phyloP scores from a whole-genome alignment of 2,888 invertebrate genomes.

The Meliscaeva auricollis region DNA sequence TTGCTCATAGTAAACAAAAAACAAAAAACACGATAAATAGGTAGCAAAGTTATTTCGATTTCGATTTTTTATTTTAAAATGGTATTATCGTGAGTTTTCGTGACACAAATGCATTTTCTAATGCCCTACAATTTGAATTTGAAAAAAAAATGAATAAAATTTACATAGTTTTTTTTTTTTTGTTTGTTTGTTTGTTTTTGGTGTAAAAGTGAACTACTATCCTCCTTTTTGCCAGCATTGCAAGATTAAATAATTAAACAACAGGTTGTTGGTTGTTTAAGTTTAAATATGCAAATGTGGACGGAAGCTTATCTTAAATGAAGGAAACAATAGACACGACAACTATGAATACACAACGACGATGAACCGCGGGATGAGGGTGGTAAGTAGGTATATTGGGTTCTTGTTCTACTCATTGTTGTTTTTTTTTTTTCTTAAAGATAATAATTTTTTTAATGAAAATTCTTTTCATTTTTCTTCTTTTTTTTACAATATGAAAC shows the following conservation, averaged over 20 bases:
- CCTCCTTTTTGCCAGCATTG: slow-evolving; percentile 16
- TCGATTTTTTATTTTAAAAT: slow-evolving; percentile 31
- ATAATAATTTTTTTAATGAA: slow-evolving; percentile 50
- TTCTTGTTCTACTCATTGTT: slow-evolving; percentile 5
- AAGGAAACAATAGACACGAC: slow-evolving; percentile 30
- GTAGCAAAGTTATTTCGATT: slow-evolving; percentile 16
- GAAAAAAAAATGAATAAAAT: slow-evolving; percentile 14
- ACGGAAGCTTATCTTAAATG: slow-evolving; percentile 44
- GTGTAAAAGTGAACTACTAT: slow-evolving; percentile 3
- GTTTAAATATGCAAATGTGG: slow-evolving; percentile 49
- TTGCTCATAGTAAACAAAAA: slow-evolving; percentile 62
- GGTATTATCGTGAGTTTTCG: slow-evolving; percentile 50
- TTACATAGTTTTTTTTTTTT: slow-evolving; percentile 9
- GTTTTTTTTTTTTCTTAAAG: slow-evolving; percentile 22
- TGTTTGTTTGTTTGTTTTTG: slow-evolving; percentile 19
- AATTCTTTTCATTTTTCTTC: slow-evolving; percentile 20
- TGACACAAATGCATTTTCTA: slow-evolving; percentile 67
- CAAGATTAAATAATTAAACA: slow-evolving; percentile 35
- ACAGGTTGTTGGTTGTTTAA: slow-evolving; percentile 53
- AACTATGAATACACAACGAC: neutral
- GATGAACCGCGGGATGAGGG: neutral
- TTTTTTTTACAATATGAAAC: neutral
- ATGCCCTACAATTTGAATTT: slow-evolving; percentile 54
- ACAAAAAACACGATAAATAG: slow-evolving; percentile 32
- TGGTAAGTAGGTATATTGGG: no score